Evolutionary conservation across 2,113 vertebrate species (phyloP), one percentile per base, ranked within the genome.

Genomic region (Periophthalmus modestus): DNA sequence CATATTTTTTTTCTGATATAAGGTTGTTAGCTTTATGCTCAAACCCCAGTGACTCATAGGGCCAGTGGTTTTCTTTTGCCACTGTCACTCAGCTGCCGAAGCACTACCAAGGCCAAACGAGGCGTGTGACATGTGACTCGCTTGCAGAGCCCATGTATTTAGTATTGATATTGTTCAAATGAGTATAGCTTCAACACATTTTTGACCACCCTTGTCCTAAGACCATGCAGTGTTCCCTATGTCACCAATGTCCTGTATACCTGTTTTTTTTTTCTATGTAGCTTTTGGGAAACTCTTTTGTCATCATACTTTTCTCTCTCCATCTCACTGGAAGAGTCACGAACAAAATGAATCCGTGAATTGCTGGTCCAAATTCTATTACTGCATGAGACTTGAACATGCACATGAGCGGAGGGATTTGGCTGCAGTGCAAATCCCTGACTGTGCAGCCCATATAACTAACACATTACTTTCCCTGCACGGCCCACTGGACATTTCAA

Each of bases 401-500:
- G 36, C 59, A 36, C 39, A 62, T 73, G 55, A 66, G 11, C 10
- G 36, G 66, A 28, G 68, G 79, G 39, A 7, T 66, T 75, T 55
- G 77, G 68, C 54, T 57, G 82, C 59, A 57, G 24, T 47, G 71
- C 77, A 84, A 82, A 90, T 87, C 79, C 63, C 73, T 76, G 74
- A 80, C 71, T 48, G 66, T 66, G 65, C 52, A 47, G 59, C 69
- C 61, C 75, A 68, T 73, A 81, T 73, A 86, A 78, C 66, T 46
- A 74, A 80, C 74, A 81, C 72, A 80, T 84, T 75, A 82, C 36
- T 77, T 77, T 66, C 7, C 13, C 80, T 71, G 62, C 80, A 85
- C 68, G 75, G 82, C 66, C 79, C 87, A 82, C 72, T 89, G 87
- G 79, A 84, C 76, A 80, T 87, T 91, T 82, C 85, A 83, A 85